Percentiles rank a stretch among this genome's conserved stretches.
phyloP scores from a whole-genome alignment of 2,888 invertebrate species.

The Erannis defoliaria region DNA sequence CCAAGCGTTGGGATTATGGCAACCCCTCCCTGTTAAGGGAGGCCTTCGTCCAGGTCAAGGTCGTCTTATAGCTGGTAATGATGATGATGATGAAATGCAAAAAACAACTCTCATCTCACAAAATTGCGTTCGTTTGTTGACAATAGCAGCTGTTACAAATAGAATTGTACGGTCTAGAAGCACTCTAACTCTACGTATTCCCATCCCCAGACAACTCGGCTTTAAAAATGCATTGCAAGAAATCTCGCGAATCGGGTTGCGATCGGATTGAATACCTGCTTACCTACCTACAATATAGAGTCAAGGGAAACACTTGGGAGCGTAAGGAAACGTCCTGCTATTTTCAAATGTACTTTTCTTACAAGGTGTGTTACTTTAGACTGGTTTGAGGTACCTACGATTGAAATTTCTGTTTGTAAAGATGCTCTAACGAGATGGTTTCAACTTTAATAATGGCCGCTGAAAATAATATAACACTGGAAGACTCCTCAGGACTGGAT shows the following conservation, averaged over 20 bases:
- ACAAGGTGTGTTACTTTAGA: background rate
- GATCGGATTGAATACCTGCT: conserved; percentile 15
- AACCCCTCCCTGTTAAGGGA: too few species aligned
- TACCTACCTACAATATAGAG: background rate
- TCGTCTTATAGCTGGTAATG: too few species aligned
- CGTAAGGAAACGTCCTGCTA: background rate
- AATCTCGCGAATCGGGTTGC: conserved; percentile 9
- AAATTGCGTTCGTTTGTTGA: too few species aligned
- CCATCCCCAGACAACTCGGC: conserved; percentile 2
- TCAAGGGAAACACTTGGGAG: conserved; percentile 1
- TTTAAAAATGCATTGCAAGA: conserved; percentile 15
- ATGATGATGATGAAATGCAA: background rate
- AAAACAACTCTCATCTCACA: too few species aligned
- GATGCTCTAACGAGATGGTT: too few species aligned
- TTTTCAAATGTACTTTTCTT: background rate
- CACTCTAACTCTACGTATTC: conserved; percentile 3
- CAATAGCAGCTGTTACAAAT: background rate
- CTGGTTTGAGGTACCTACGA: background rate
- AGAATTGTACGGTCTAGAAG: background rate
- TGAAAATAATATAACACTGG: too few species aligned
- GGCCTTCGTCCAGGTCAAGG: too few species aligned
- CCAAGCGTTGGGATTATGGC: too few species aligned
- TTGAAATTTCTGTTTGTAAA: background rate
- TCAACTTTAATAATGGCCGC: too few species aligned
- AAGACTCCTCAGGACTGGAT: too few species aligned